Percentiles rank a stretch among this genome's conserved stretches.
Evolutionary conservation across 2,888 invertebrate species (phyloP).

Genomic region (Actias luna): DNA sequence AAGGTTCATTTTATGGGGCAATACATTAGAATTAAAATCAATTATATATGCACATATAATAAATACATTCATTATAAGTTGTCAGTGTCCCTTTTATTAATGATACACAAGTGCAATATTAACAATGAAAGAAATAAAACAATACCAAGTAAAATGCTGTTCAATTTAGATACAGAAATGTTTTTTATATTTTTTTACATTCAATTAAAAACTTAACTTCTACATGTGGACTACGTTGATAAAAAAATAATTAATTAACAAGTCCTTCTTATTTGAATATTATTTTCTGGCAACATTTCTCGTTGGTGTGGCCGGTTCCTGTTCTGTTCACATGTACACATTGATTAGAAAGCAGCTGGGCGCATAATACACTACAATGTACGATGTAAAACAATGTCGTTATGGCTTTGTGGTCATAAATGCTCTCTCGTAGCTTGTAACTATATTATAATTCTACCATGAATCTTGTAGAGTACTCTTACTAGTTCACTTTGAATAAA

Average conservation of each 20-base stretch:
- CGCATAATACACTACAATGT: conserved; percentile 12
- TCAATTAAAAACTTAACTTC: too few relatives aligned
- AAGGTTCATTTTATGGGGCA: too few relatives aligned
- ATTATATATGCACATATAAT: too few relatives aligned
- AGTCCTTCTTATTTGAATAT: neutral
- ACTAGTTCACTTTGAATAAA: neutral
- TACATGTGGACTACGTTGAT: too few relatives aligned
- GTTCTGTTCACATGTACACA: conserved; percentile 20
- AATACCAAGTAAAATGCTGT: too few relatives aligned
- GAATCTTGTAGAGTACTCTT: neutral
- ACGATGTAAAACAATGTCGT: conserved; percentile 15
- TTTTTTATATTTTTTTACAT: too few relatives aligned
- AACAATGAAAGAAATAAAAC: too few relatives aligned
- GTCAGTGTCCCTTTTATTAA: too few relatives aligned
- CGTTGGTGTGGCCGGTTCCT: neutral
- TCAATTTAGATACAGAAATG: too few relatives aligned
- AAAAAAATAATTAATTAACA: neutral
- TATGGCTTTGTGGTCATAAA: neutral
- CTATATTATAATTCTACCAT: neutral
- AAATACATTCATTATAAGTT: too few relatives aligned
- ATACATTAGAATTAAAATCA: too few relatives aligned
- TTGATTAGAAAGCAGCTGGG: conserved; percentile 29
- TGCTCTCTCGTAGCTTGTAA: neutral
- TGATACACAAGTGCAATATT: too few relatives aligned
- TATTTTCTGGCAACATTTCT: neutral